Percentiles rank a stretch among this genome's conserved stretches.
These are phyloP conservation scores for Physella acuta DNA, from an alignment of 1,140 invertebrate species.

Conservation along the genomic window DNA sequence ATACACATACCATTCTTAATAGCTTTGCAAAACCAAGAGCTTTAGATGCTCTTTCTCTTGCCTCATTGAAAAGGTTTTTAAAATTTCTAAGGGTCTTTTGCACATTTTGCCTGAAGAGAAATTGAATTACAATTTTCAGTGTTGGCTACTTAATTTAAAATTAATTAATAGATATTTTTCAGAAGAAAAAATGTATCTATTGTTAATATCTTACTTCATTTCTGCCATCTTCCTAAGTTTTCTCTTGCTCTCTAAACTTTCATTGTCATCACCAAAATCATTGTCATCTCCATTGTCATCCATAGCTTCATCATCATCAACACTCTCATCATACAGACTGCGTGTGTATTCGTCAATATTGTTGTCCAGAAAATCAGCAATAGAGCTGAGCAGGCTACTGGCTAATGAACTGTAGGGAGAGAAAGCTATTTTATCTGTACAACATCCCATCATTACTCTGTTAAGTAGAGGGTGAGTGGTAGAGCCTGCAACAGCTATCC, in stretches of 20 bases:
- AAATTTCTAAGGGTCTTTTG: slow-evolving; percentile 75
- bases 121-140: too few relatives aligned
- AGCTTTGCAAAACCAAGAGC: slow-evolving; percentile 77
- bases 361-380: slow-evolving; percentile 62
- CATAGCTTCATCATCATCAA: slow-evolving; percentile 31
- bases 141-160: not conserved
- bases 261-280: slow-evolving; percentile 18
- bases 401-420: slow-evolving; percentile 55
- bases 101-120: slow-evolving; percentile 64
- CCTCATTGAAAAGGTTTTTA: slow-evolving; percentile 76
- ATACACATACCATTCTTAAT: slow-evolving; percentile 63
- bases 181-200: not conserved
- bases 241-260: slow-evolving; percentile 12
- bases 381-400: slow-evolving; percentile 63
- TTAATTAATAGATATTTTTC: not conserved
- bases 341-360: slow-evolving; percentile 63
- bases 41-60: slow-evolving; percentile 77
- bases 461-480: too few relatives aligned
- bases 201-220: slow-evolving; percentile 18
- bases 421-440: not conserved
- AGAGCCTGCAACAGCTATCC: too few relatives aligned
- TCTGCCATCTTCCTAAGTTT: slow-evolving; percentile 1
- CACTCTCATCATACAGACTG: slow-evolving; percentile 49
- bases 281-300: slow-evolving; percentile 14
- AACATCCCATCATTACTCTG: too few relatives aligned